Conservation (phyloP, 2,797 vertebrate species). For the Malurus leucopterus region DNA sequence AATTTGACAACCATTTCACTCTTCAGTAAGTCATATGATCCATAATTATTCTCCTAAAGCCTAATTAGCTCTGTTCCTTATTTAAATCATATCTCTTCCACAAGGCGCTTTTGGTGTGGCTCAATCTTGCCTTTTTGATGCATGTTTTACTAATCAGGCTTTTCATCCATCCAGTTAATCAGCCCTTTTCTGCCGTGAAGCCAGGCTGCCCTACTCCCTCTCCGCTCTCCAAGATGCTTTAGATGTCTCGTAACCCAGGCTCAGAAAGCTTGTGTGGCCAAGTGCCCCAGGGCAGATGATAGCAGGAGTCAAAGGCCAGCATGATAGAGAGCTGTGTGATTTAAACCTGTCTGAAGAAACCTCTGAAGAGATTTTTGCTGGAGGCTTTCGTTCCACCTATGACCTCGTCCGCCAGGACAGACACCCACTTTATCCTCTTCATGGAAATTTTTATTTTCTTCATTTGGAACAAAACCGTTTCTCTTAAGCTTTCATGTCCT, state of each 20-base stretch:
- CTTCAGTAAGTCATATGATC: constrained; percentile 6
- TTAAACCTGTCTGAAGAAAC: constrained; percentile 37
- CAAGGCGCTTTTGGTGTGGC: neutral
- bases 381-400: constrained; percentile 43
- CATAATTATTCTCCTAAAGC: neutral
- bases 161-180: neutral
- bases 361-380: constrained; percentile 33
- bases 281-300: constrained; percentile 6
- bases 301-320: constrained; percentile 51
- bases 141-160: neutral
- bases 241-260: neutral
- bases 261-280: constrained; percentile 29
- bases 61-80: constrained; percentile 21
- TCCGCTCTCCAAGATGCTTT: neutral
- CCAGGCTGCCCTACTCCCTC: neutral
- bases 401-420: constrained; percentile 32
- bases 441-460: constrained; percentile 17
- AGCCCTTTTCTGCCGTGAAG: neutral
- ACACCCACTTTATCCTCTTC: neutral
- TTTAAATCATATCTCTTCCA: neutral
- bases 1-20: neutral
- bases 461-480: neutral
- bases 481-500: neutral
- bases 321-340: neutral
- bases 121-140: neutral